Percentiles rank a stretch among this genome's conserved stretches.
Conservation (phyloP, 1,140 invertebrate genomes). For the Drosophila punjabiensis region DNA sequence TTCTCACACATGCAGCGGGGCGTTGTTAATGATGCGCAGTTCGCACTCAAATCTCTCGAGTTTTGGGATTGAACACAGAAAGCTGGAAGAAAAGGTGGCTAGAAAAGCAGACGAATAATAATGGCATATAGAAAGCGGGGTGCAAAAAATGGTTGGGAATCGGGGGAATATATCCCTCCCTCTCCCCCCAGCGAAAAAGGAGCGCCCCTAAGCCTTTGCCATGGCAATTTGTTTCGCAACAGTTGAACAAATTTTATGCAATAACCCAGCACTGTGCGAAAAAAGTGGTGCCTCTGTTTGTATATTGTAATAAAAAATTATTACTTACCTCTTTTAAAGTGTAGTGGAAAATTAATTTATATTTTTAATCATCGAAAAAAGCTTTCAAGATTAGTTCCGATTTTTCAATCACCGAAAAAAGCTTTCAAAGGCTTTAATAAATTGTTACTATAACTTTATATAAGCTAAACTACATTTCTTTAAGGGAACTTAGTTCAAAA, state of each 20-base stretch:
- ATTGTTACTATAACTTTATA: background rate
- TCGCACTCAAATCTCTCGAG: slow-evolving; percentile 46
- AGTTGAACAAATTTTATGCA: slow-evolving; percentile 73
- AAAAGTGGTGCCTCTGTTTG: accelerated
- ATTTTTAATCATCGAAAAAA: background rate
- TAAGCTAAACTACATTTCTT: background rate
- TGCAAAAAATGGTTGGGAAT: background rate
- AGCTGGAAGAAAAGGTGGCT: slow-evolving; percentile 1
- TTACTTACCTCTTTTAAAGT: too few species aligned
- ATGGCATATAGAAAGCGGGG: slow-evolving; percentile 1
- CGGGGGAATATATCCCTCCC: background rate
- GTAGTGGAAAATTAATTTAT: background rate
- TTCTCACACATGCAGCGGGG: slow-evolving; percentile 28
- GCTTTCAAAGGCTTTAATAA: background rate
- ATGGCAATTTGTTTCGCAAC: slow-evolving; percentile 79
- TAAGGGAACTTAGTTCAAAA: too few species aligned
- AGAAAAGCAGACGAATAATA: slow-evolving; percentile 19
- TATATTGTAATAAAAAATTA: background rate
- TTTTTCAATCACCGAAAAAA: background rate
- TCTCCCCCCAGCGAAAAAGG: slow-evolving; percentile 20
- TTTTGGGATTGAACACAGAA: slow-evolving; percentile 34
- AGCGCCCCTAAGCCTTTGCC: slow-evolving; percentile 61
- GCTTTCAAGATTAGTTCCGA: too few species aligned
- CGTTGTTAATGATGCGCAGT: slow-evolving; percentile 60
- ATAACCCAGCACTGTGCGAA: slow-evolving; percentile 28